Percentiles rank a stretch among this genome's conserved stretches.
Evolutionary conservation across 2,113 vertebrate species (phyloP).

Genomic region (Microtus oregoni): DNA sequence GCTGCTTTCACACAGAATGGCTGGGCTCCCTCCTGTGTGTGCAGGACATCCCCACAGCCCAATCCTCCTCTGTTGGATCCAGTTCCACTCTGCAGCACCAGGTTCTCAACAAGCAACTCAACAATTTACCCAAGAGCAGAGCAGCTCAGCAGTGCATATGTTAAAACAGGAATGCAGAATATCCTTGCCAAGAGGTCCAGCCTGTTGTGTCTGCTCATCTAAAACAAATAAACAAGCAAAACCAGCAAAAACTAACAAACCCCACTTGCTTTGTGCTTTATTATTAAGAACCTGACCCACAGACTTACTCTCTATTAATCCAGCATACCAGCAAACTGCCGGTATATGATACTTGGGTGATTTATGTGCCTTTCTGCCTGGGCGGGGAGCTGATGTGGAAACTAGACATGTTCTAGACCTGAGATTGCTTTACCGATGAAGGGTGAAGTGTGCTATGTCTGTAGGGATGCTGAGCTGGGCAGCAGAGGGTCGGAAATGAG

Average conservation of each 20-base stretch:
- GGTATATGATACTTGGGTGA: background rate
- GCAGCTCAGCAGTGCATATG: background rate
- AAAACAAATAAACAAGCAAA: background rate
- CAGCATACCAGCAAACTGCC: background rate
- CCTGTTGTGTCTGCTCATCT: background rate
- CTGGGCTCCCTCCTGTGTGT: background rate
- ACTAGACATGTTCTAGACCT: background rate
- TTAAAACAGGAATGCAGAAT: background rate
- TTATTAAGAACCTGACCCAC: background rate
- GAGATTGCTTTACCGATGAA: background rate
- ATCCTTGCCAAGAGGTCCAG: background rate
- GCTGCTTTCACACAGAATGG: background rate
- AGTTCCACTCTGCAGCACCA: background rate
- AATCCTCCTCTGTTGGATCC: background rate
- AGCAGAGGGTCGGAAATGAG: rapidly evolving
- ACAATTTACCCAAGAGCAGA: background rate
- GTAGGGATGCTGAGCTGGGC: background rate
- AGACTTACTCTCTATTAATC: background rate
- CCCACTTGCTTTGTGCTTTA: background rate
- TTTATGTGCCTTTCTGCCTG: background rate
- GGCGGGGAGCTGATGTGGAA: background rate
- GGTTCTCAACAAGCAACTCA: background rate
- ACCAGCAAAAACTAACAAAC: background rate
- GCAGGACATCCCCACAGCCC: no score
- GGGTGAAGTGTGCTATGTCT: background rate